Evolutionary conservation across 1,140 invertebrate genomes (phyloP), one percentile per base, ranked within the genome.

Genomic region (Ooceraea biroi): DNA sequence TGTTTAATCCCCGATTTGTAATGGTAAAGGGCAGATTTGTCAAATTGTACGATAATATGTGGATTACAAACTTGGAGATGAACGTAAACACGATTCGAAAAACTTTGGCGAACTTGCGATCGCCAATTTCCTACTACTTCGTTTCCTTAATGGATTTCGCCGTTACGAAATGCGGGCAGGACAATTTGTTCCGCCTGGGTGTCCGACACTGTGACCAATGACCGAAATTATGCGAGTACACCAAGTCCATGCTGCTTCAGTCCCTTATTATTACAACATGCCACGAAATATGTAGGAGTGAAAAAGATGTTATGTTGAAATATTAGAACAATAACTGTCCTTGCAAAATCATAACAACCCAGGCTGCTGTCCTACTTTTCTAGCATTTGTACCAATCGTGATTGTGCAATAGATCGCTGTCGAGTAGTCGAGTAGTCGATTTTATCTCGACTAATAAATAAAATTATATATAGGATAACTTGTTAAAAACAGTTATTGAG

Each of bases 121-220:
- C 46, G 7, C 1, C 17, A 77, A 84, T 78, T 68, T 60, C 25
- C 27, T 22, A 17, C 22, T 36, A 7, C 57, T 74, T 86, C 41
- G 17, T 78, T n/a, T 17, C 36, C 27, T 14, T 41, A 36, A 68
- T 11, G 19, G 48, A 88, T 30, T 25, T 17, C 25, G 19, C 4
- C 48, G 27, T 82, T 86, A 22, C 57, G 71, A 89, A 83, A 76
- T 60, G 50, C 72, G 55, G 41, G 61, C 30, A 22, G 84, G 48
- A 82, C 82, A 86, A 90, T 91, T 88, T 87, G 90, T 91, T 90
- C 89, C 90, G 85, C 83, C 58, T 84, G 77, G 74, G 25, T 57
- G 50, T 82, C 36, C 58, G 52, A 17, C 44, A 41, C 52, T 66
- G 76, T 58, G 36, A 58, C 41, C 57, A 50, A 77, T 41, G 14